Evolutionary conservation across 2,113 vertebrate species (phyloP), one percentile per base, ranked within the genome.

Genomic region (Raja brachyura): DNA sequence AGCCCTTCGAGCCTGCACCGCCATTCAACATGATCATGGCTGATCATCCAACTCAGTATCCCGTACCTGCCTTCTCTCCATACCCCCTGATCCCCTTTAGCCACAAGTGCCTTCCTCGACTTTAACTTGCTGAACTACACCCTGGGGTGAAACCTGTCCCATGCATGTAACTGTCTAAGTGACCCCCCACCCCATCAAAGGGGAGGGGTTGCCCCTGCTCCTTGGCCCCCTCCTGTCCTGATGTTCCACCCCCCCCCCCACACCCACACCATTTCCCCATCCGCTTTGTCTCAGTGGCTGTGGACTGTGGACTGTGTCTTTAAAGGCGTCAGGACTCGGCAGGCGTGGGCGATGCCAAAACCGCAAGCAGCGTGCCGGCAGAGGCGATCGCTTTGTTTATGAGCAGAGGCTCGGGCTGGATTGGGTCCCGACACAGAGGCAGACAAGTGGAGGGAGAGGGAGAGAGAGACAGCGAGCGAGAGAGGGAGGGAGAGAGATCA

Each of bases 401-500:
- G 59, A 88, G 59, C 28, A 5, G 31, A 63, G 63, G 83, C 5
- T 14, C 31, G 59, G 13, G 83, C 25, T 86, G 25, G 59, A 16
- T 31, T 86, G 83, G 83, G 59, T 18, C 59, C 5, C 4, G n/a
- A 59, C 13, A 11, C 59, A 16, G 83, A 88, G 59, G 22, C 54
- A 85, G 10, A 54, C 81, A 85, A 85, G 81, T 85, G 28, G 83
- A 88, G 83, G 59, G 81, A 56, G 81, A 59, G 81, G 66, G 66
- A 22, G 22, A 61, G 81, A 85, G 54, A 25, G 22, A n/a, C n/a
- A n/a, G n/a, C n/a, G n/a, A n/a, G n/a, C 56, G 11, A 56, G 54
- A 61, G 59, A 56, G 56, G 54, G 81, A 83, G 79, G 56, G 79
- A 48, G 79, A 85, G 81, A 66, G 63, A 66, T 88, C 83, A 88